Percentiles rank a stretch among this genome's conserved stretches.
Evolutionary conservation across 2,113 vertebrate genomes (phyloP).

Genomic region (Crotalus tigris): DNA sequence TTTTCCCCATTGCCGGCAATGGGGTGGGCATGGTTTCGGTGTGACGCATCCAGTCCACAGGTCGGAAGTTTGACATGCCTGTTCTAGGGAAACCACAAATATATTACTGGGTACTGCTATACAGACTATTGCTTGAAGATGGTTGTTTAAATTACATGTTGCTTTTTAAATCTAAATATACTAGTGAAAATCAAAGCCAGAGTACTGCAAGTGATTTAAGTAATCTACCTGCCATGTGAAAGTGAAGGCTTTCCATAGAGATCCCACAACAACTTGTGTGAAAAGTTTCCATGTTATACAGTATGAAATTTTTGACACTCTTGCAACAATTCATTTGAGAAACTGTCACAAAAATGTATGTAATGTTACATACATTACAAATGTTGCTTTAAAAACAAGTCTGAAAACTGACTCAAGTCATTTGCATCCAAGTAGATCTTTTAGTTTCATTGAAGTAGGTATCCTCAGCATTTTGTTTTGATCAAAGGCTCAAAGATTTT

Average conservation of each 20-base stretch:
- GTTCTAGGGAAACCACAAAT: not conserved
- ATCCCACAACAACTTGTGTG: not conserved
- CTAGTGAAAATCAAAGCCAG: not conserved
- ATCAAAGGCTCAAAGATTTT: not conserved
- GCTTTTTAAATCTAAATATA: not conserved
- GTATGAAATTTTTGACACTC: not conserved
- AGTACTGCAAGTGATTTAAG: not conserved
- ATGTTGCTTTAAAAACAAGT: not conserved
- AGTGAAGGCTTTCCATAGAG: not conserved
- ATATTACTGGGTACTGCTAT: not conserved
- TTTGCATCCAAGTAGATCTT: not conserved
- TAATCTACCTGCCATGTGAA: not conserved
- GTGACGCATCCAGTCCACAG: too few relatives aligned
- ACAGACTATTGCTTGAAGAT: not conserved
- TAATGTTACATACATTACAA: not conserved
- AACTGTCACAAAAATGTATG: too few relatives aligned
- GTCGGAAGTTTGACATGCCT: too few relatives aligned
- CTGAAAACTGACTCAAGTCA: not conserved
- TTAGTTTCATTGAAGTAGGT: not conserved
- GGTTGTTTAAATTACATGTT: not conserved
- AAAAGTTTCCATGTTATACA: not conserved
- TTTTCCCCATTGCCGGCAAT: too few relatives aligned
- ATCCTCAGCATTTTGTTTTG: not conserved
- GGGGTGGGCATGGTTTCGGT: too few relatives aligned
- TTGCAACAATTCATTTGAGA: not conserved